Evolutionary conservation across 1,140 invertebrate genomes (phyloP), one percentile per base, ranked within the genome.

Genomic region (Dinoponera quadriceps): DNA sequence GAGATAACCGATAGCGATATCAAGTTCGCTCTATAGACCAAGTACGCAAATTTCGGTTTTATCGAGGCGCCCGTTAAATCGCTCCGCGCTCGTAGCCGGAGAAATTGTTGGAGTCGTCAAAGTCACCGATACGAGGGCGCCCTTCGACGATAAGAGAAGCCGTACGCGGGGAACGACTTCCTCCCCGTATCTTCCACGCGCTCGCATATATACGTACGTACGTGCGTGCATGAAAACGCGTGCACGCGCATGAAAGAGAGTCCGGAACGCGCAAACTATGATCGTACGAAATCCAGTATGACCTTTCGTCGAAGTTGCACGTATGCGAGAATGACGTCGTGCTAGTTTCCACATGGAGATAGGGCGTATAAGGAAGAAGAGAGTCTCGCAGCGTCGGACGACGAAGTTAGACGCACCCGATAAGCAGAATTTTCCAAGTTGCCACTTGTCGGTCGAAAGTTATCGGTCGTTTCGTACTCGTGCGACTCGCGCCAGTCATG

Each of bases 241-340:
- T 74, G 38, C 11, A 44, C 38, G 38, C 44, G 68, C 38, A 27
- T 29, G 49, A 16, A 49, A 73, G 11, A 20, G 20, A 78, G 63
- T 66, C 22, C 38, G 29, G 75, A 81, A 49, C 48, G 55, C 57
- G 63, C 55, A 51, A 29, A 66, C 78, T 55, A 9, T 25, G 51
- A 22, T 65, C 81, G 44, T 63, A 25, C 5, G 55, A 78, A 85
- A 71, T 80, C 38, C 44, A 29, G n/a, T 71, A 80, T 80, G 65
- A 29, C 38, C 18, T 33, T 18, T 71, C 65, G 51, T 20, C 48
- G 20, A 69, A 22, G 65, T 80, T 20, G 33, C 65, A 29, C 38
- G 51, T 38, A 66, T n/a, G 48, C 55, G 60, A 71, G 18, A 86
- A 66, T 44, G 54, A 71, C 59, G n/a, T 87, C 71, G 44, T 83